Conservation (phyloP, 1,140 invertebrate species). For the Leptinotarsa texana region DNA sequence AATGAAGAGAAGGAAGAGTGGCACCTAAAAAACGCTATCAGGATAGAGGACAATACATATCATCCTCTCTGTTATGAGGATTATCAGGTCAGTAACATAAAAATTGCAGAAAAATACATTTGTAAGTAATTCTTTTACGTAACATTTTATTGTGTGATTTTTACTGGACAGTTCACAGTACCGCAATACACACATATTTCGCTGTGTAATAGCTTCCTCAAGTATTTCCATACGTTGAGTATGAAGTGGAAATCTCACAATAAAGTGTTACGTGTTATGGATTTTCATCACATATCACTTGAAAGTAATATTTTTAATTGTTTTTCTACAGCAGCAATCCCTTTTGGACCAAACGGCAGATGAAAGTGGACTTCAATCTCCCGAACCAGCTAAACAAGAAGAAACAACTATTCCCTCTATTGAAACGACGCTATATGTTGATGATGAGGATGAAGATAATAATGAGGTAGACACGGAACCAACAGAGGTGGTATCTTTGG, state of each 20-base stretch:
- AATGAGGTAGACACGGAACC: conserved; percentile 44
- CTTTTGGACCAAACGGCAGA: conserved; percentile 43
- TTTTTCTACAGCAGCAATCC: conserved; percentile 40
- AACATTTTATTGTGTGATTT: too few species aligned
- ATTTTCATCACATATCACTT: too few species aligned
- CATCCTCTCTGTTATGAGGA: conserved; percentile 92
- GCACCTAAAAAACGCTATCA: conserved; percentile 84
- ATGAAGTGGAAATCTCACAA: too few species aligned
- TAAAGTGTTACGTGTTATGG: too few species aligned
- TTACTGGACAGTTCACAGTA: too few species aligned
- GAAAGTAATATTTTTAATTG: neutral
- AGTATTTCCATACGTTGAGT: too few species aligned
- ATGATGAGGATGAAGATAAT: conserved; percentile 48
- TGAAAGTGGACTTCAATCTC: conserved; percentile 32
- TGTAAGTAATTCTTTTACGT: too few species aligned
- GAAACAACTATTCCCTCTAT: conserved; percentile 43
- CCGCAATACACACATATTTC: too few species aligned
- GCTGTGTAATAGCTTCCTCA: too few species aligned
- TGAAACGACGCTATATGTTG: conserved; percentile 51
- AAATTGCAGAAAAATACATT: too few species aligned
- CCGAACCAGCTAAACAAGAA: conserved; percentile 25
- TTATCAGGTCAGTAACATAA: conserved; percentile 68
- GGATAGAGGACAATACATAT: conserved; percentile 78
- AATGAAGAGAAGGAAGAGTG: conserved; percentile 96
- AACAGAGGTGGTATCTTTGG: conserved; percentile 37